Evolutionary conservation across 2,888 invertebrate genomes (phyloP).

Genomic region (Dryadula phaetusa): DNA sequence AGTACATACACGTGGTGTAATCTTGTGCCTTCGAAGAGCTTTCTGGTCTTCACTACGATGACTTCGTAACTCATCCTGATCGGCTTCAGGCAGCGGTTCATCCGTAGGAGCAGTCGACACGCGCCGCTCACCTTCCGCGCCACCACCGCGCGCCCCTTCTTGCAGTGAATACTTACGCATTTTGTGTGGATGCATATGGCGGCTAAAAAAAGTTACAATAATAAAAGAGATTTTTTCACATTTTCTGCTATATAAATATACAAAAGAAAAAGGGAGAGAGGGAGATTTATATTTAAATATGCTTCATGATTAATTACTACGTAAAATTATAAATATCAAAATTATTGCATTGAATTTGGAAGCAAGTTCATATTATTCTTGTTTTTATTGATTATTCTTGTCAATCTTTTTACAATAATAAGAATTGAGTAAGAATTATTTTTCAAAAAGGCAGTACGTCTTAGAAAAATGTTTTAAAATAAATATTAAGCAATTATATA

Average conservation of each 20-base stretch:
- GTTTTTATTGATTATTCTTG: no score
- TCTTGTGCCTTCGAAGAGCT: constrained; percentile 86
- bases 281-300: no score
- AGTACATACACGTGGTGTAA: constrained; percentile 73
- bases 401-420: no score
- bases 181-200: constrained; percentile 83
- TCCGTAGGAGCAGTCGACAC: constrained; percentile 92
- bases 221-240: not conserved
- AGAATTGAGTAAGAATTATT: no score
- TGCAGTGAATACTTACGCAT: constrained; percentile 91
- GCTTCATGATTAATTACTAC: no score
- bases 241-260: not conserved
- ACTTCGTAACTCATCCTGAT: constrained; percentile 91
- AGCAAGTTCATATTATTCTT: no score
- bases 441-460: no score
- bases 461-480: no score
- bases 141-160: constrained; percentile 83
- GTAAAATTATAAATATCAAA: no score
- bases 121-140: constrained; percentile 85
- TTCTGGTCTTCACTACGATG: constrained; percentile 90
- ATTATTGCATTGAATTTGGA: no score
- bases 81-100: constrained; percentile 89
- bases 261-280: no score
- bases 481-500: no score
- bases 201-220: constrained; percentile 33